Evolutionary conservation across 2,797 vertebrate genomes (phyloP).

Genomic region (Onychomys arenicola): DNA sequence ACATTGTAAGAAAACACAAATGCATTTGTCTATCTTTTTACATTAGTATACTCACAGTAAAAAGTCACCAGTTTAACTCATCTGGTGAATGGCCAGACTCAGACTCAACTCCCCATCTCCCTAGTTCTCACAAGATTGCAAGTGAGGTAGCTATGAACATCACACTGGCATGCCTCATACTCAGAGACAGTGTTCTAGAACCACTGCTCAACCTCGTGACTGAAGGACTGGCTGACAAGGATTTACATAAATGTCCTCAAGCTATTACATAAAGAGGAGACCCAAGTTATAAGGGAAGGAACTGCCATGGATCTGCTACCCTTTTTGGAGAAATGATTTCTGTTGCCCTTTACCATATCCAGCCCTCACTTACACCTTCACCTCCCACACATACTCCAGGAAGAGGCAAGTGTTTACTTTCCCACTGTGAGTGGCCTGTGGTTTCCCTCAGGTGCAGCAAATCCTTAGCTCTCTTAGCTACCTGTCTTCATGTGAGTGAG

Average conservation of each 20-base stretch:
- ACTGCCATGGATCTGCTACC: background rate
- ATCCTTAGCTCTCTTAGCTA: background rate
- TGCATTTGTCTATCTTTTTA: background rate
- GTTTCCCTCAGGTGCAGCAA: background rate
- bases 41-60: background rate
- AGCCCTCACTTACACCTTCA: background rate
- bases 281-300: background rate
- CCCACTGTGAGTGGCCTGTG: conserved; percentile 20
- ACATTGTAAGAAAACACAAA: background rate
- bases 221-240: background rate
- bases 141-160: background rate
- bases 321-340: background rate
- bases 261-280: background rate
- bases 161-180: background rate
- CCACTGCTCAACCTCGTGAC: background rate
- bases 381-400: background rate
- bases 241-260: background rate
- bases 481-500: conserved; percentile 52
- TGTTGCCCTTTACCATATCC: background rate
- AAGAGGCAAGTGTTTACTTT: background rate
- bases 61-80: background rate
- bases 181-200: background rate
- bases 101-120: background rate
- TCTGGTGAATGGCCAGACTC: too few species aligned
- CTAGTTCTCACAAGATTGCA: background rate